These are phyloP conservation scores for Agriopis marginaria DNA, from an alignment of 2,888 invertebrate species.

Conservation along the genomic window DNA sequence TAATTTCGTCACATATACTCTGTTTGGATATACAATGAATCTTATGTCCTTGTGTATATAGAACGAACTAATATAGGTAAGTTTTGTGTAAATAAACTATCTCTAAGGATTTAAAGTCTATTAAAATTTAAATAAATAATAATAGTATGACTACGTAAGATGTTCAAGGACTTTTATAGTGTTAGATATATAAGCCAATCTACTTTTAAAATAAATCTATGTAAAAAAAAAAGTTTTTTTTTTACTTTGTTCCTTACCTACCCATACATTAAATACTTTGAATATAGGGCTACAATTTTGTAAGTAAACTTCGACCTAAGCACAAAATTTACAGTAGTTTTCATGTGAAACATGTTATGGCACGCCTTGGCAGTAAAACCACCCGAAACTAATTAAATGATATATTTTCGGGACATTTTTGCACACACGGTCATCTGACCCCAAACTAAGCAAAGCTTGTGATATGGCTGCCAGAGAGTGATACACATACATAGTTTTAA, in stretches of 20 bases:
- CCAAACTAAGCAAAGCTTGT: no score
- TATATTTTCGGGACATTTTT: no score
- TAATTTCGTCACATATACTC: background rate
- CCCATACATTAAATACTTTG: no score
- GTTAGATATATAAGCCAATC: conserved; percentile 3
- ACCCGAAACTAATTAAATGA: no score
- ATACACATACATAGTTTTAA: no score
- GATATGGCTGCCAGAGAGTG: no score
- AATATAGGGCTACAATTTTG: no score
- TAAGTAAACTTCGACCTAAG: no score
- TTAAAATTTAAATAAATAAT: conserved; percentile 1
- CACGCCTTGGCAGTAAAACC: no score
- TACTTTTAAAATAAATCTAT: conserved; percentile 27
- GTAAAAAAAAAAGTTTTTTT: background rate
- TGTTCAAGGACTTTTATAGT: conserved; percentile 4
- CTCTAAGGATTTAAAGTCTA: conserved; percentile 14
- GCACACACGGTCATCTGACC: no score
- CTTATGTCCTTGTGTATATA: conserved; percentile 31
- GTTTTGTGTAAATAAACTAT: conserved; percentile 34
- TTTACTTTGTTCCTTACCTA: background rate
- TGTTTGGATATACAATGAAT: conserved; percentile 8
- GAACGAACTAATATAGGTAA: conserved; percentile 16
- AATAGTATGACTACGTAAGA: conserved; percentile 4
- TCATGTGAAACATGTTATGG: no score
- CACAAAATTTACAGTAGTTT: no score